Conservation (phyloP, 2,888 invertebrate genomes). For the Diplazon laetatorius region DNA sequence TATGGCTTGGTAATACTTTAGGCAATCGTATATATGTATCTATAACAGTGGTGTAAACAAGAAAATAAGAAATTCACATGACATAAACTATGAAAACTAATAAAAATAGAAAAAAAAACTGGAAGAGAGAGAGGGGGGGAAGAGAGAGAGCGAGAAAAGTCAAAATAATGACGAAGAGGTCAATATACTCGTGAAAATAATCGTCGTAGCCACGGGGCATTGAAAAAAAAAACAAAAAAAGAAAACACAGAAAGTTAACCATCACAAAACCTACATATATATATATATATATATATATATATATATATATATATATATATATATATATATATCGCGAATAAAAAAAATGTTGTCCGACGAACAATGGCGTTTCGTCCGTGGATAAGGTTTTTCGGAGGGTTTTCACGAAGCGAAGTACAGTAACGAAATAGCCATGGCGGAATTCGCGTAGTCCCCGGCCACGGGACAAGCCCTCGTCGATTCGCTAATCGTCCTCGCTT, state of each 20-base stretch:
- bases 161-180: no score
- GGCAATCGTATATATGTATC: not conserved
- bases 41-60: slow-evolving; percentile 7
- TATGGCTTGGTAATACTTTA: not conserved
- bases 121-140: no score
- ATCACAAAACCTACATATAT: no score
- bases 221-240: no score
- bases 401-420: slow-evolving; percentile 33
- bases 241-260: no score
- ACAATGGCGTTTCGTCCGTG: slow-evolving; percentile 45
- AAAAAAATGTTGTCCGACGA: slow-evolving; percentile 37
- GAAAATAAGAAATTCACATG: slow-evolving; percentile 3
- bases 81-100: no score
- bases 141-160: no score
- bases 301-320: no score
- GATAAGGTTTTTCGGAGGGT: slow-evolving; percentile 1
- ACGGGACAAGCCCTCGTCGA: slow-evolving; percentile 51
- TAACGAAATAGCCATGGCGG: slow-evolving; percentile 52
- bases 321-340: no score
- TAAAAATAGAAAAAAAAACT: no score
- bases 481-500: slow-evolving; percentile 60
- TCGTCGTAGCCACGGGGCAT: slow-evolving; percentile 29
- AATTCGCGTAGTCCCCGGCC: slow-evolving; percentile 37
- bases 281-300: no score
- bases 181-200: not conserved